phyloP scores from a whole-genome alignment of 2,888 invertebrate genomes.

The Nymphalis c-album region DNA sequence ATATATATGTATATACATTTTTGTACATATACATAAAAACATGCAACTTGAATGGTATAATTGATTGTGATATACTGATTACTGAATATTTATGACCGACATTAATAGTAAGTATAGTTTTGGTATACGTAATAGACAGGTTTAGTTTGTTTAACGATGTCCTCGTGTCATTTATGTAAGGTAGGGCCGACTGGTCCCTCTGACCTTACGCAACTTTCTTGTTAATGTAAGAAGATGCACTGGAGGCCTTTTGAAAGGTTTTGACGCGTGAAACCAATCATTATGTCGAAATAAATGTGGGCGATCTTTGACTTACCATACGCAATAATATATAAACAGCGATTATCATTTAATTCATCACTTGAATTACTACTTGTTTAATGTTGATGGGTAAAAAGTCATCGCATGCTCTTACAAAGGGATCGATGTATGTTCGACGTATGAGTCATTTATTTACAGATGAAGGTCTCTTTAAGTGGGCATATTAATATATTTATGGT shows the following conservation, averaged over 20 bases:
- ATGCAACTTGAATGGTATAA: slow-evolving; percentile 29
- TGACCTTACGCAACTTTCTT: slow-evolving; percentile 57
- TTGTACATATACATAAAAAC: slow-evolving; percentile 4
- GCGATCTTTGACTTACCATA: slow-evolving; percentile 40
- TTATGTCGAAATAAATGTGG: slow-evolving; percentile 46
- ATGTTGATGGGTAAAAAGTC: slow-evolving; percentile 35
- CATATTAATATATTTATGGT: slow-evolving; percentile 27
- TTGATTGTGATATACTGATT: slow-evolving; percentile 28
- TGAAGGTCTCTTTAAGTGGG: slow-evolving; percentile 29
- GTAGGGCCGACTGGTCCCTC: slow-evolving; percentile 51
- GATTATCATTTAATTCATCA: slow-evolving; percentile 37
- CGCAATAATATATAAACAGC: slow-evolving; percentile 36
- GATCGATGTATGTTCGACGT: slow-evolving; percentile 29
- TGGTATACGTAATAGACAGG: slow-evolving; percentile 35
- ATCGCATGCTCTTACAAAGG: slow-evolving; percentile 38
- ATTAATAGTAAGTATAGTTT: slow-evolving; percentile 33
- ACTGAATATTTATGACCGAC: slow-evolving; percentile 32
- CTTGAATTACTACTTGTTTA: slow-evolving; percentile 37
- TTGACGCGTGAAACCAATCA: slow-evolving; percentile 47
- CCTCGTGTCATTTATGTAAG: slow-evolving; percentile 54
- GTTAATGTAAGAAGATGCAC: slow-evolving; percentile 50
- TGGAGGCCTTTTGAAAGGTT: slow-evolving; percentile 52
- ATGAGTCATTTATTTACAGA: slow-evolving; percentile 38
- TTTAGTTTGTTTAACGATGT: slow-evolving; percentile 47
- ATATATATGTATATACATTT: slow-evolving; percentile 8